Conservation (phyloP, 2,113 vertebrate genomes). For the Catharus bicknelli region DNA sequence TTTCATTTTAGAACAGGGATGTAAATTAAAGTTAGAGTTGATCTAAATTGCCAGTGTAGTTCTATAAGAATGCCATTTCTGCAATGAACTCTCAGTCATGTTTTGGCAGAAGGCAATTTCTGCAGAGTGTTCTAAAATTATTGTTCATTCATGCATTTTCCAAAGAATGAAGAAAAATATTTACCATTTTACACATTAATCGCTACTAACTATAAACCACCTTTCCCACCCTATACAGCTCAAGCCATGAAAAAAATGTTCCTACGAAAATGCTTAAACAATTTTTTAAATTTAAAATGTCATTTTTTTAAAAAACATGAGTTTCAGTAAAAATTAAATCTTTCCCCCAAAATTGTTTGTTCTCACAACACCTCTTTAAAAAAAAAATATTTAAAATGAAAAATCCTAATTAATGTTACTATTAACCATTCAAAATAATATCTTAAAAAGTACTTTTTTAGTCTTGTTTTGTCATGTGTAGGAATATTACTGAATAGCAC, state of each 20-base stretch:
- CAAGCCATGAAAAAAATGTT: neutral
- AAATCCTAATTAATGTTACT: neutral
- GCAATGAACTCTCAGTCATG: neutral
- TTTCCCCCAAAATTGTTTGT: neutral
- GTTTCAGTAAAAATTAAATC: neutral
- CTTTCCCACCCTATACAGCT: neutral
- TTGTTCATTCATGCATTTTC: neutral
- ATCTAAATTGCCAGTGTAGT: neutral
- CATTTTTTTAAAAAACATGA: neutral
- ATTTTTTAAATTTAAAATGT: neutral
- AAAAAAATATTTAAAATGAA: neutral
- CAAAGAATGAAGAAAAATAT: neutral
- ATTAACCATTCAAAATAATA: neutral
- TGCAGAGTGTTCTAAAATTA: neutral
- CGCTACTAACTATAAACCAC: neutral
- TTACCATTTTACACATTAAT: neutral
- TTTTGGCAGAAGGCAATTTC: neutral
- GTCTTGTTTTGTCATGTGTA: neutral
- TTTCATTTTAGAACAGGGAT: neutral
- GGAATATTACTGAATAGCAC: fast-evolving
- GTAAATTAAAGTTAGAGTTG: neutral
- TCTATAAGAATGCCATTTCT: neutral
- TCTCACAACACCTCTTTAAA: neutral
- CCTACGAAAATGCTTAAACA: neutral
- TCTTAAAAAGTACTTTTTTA: no score